Percentiles rank a stretch among this genome's conserved stretches.
Conservation (phyloP, 2,888 invertebrate species). For the Ophraella communa region DNA sequence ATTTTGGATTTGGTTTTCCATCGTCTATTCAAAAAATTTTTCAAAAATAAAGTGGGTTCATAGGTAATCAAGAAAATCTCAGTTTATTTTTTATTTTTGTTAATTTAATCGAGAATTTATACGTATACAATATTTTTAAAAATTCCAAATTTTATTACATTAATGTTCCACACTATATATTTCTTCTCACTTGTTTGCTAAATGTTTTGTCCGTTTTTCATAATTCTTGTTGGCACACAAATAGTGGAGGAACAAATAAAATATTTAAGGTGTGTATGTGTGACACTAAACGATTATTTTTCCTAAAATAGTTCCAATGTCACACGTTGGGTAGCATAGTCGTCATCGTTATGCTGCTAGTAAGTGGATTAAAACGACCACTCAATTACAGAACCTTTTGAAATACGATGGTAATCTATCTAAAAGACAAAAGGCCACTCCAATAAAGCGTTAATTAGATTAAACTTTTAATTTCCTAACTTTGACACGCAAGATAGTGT, state of each 20-base stretch:
- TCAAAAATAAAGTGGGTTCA: too few species aligned
- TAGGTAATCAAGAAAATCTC: too few species aligned
- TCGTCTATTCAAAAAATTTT: too few species aligned
- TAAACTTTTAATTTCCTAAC: slow-evolving; percentile 49
- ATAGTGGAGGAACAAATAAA: not conserved
- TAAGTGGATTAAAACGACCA: slow-evolving; percentile 42
- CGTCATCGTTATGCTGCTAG: not conserved
- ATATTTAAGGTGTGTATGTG: slow-evolving; percentile 18
- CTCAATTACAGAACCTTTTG: slow-evolving; percentile 47
- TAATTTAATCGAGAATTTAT: too few species aligned
- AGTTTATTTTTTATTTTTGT: too few species aligned
- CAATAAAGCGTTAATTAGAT: slow-evolving; percentile 55
- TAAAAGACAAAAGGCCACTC: slow-evolving; percentile 50
- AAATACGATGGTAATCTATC: slow-evolving; percentile 48
- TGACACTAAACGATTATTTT: not conserved
- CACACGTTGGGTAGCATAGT: not conserved
- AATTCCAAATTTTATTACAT: too few species aligned
- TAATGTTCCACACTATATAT: too few species aligned
- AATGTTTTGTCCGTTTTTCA: not conserved
- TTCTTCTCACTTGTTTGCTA: not conserved
- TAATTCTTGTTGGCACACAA: not conserved
- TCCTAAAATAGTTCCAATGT: slow-evolving; percentile 24
- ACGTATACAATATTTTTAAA: too few species aligned
- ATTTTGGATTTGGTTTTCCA: too few species aligned
- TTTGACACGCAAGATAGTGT: slow-evolving; percentile 27